Percentiles rank a stretch among this genome's conserved stretches.
Evolutionary conservation across 2,797 vertebrate genomes (phyloP).

Genomic region (Graptemys geographica): DNA sequence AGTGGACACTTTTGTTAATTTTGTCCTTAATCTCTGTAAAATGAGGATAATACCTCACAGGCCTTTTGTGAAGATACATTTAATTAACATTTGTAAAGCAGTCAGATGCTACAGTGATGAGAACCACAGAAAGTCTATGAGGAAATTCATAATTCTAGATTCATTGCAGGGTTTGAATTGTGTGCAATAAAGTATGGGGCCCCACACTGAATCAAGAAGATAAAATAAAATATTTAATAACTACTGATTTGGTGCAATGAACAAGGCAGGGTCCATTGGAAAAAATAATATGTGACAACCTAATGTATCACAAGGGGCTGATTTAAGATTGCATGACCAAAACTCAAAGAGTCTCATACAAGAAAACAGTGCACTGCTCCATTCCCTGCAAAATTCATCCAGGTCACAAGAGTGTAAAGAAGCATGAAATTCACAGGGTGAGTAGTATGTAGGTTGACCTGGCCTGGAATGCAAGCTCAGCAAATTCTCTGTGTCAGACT

Average conservation of each 20-base stretch:
- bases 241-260: background rate
- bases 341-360: background rate
- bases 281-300: background rate
- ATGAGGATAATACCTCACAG: background rate
- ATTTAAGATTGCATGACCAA: background rate
- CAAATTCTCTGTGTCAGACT: conserved; percentile 28
- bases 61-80: background rate
- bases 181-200: conserved; percentile 43
- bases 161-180: conserved; percentile 51
- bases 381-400: conserved; percentile 22
- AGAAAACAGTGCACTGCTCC: background rate
- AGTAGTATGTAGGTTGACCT: background rate
- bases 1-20: background rate
- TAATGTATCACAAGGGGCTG: conserved; percentile 29
- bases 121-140: background rate
- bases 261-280: conserved; percentile 14
- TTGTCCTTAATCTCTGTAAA: conserved; percentile 14
- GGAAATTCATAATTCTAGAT: conserved; percentile 47
- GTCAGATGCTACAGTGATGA: background rate
- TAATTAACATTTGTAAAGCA: background rate
- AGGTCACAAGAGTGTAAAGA: conserved; percentile 37
- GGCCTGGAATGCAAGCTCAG: conserved; percentile 21
- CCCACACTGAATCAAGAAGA: conserved; percentile 57
- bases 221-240: conserved; percentile 45
- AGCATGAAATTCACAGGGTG: background rate